Base-by-base conservation (phyloP, 53 echinoderm and acorn worm genomes). In the Echinarachnius parma region DNA sequence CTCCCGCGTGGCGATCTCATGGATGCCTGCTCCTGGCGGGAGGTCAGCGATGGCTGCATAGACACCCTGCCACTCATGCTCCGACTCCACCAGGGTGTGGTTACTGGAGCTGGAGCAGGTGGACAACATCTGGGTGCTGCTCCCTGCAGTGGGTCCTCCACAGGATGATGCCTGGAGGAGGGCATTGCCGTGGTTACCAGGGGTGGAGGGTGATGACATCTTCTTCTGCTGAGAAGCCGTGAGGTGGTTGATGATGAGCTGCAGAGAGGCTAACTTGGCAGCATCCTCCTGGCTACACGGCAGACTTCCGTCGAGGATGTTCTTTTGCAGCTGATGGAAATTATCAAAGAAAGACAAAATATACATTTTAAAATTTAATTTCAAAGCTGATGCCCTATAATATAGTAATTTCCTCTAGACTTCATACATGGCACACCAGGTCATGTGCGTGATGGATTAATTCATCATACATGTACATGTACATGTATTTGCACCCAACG, bases 261-360 rank as follows among this genome's bases (percentile, higher is more conserved):
- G 91, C 0, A 91, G 77, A 25, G 91, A 66, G 5, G 91, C 91
- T 28, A 91, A 70, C 64, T 87, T 91, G 55, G 84, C 91, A 26
- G 91, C 91, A 30, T 70, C 77, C 29, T 91, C 91, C 34, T 86
- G 83, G 45, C 80, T 87, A 59, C 91, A 91, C 9, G 91, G 80
- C 14, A 91, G 76, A 28, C 82, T 79, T 8, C 84, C 87, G 13
- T 79, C 64, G 36, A 79, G 54, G 42, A 91, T 61, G 16, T 83
- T 75, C 44, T 87, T 79, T 53, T 87, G 83, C 58, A 83, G 60
- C 90, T 90, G 76, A 9, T 28, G 34, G 34, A 34, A 30, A n/a
- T 54, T 31, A 44, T 35, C 11, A 61, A 28, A 61, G 48, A 59
- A 46, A 23, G 23, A 46, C 31, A 42, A 48, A 48, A 5, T 5